These are phyloP conservation scores for Torymus aiolomorphi DNA, from an alignment of 2,888 invertebrate genomes.

Conservation along the genomic window DNA sequence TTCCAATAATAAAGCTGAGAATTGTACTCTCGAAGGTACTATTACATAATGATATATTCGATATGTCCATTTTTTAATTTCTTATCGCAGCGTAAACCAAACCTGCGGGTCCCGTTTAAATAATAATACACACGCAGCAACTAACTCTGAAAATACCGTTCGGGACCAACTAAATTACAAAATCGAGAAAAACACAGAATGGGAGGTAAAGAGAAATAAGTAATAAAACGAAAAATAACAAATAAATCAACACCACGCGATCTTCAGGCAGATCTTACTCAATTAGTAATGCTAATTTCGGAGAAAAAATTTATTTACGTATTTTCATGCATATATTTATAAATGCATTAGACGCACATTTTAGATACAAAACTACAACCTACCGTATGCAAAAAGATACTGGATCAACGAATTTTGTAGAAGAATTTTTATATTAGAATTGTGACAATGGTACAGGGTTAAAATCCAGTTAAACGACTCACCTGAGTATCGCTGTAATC, in stretches of 20 bases:
- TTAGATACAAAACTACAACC: conserved; percentile 14
- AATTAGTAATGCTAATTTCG: neutral
- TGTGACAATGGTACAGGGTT: conserved; percentile 27
- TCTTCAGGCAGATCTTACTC: conserved; percentile 12
- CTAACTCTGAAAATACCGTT: conserved; percentile 68
- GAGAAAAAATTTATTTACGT: too few relatives aligned
- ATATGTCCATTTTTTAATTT: conserved; percentile 5
- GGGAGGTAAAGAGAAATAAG: neutral
- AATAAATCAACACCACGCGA: neutral
- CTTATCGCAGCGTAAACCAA: neutral
- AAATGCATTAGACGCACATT: conserved; percentile 17
- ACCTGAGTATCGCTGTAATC: neutral
- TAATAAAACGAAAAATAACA: conserved; percentile 1
- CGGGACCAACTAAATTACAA: conserved; percentile 72
- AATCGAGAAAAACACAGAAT: neutral
- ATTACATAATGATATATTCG: neutral
- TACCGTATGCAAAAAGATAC: neutral
- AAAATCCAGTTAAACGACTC: conserved; percentile 22
- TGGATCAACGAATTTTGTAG: conserved; percentile 38
- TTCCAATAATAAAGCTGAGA: too few relatives aligned
- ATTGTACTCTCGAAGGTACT: too few relatives aligned
- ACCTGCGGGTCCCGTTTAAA: conserved; percentile 36
- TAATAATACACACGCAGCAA: conserved; percentile 31
- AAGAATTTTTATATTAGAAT: conserved; percentile 33
- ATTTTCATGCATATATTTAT: neutral